phyloP scores from a whole-genome alignment of 2,113 vertebrate genomes.

The Phalacrocorax aristotelis region DNA sequence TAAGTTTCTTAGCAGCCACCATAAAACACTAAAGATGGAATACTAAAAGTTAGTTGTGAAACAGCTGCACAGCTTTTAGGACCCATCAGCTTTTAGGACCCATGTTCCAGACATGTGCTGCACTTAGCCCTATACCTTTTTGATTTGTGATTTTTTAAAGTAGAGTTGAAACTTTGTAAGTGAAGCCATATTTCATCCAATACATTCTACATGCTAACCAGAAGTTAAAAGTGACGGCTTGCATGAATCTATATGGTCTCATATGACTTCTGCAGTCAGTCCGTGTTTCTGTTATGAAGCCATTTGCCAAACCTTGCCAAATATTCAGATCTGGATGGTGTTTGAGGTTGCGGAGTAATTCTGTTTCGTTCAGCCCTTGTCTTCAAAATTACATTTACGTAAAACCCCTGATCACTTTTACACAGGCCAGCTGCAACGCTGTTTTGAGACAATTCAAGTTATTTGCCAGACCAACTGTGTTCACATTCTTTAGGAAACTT shows the following conservation, averaged over 20 bases:
- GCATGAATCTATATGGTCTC: background rate
- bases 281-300: background rate
- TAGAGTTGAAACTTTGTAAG: background rate
- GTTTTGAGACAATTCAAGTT: conserved; percentile 34
- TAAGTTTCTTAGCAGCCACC: background rate
- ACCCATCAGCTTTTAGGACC: background rate
- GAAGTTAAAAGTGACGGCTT: background rate
- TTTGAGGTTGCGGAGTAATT: background rate
- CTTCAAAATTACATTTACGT: conserved; percentile 14
- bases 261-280: background rate
- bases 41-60: background rate
- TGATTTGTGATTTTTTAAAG: background rate
- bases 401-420: conserved; percentile 1
- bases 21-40: background rate
- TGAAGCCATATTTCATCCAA: background rate
- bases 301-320: background rate
- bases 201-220: background rate
- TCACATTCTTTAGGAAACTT: background rate
- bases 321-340: background rate
- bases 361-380: background rate
- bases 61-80: background rate
- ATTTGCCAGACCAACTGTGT: background rate
- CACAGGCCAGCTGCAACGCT: background rate
- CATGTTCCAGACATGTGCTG: background rate
- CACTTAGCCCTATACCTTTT: background rate